phyloP scores from a whole-genome alignment of 1,140 invertebrate species.

The Megathymus violae region DNA sequence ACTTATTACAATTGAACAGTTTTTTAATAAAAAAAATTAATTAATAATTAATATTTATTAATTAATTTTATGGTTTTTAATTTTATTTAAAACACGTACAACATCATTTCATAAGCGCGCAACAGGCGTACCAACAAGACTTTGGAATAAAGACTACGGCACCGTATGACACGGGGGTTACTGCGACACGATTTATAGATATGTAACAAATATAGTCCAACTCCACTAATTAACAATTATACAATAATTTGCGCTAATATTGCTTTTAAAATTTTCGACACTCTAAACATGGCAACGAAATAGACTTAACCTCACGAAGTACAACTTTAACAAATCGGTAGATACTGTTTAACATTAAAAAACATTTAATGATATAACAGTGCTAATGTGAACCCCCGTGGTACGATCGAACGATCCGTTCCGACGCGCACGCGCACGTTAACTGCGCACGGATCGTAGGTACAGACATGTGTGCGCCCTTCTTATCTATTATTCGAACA shows the following conservation, averaged over 20 bases:
- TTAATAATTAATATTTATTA: too few relatives aligned
- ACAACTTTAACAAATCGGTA: conserved; percentile 7
- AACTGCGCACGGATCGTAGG: not conserved
- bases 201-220: conserved; percentile 11
- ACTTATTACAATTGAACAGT: not conserved
- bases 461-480: not conserved
- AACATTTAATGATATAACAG: conserved; percentile 8
- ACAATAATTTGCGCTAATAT: conserved; percentile 30
- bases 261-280: conserved; percentile 14
- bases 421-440: not conserved
- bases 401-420: not conserved
- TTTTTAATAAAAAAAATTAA: too few relatives aligned
- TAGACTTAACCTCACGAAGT: not conserved
- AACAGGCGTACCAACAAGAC: not conserved
- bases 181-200: not conserved
- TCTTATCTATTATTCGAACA: not conserved
- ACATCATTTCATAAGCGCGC: conserved; percentile 3
- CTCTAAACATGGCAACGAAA: conserved; percentile 12
- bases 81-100: not conserved
- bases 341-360: conserved; percentile 14
- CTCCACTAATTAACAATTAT: conserved; percentile 20
- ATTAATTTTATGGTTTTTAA: too few relatives aligned
- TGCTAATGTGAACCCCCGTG: conserved; percentile 11
- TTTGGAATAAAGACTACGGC: conserved; percentile 9
- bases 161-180: not conserved